Base-by-base conservation (phyloP, 2,113 vertebrate genomes). In the Sander vitreus region DNA sequence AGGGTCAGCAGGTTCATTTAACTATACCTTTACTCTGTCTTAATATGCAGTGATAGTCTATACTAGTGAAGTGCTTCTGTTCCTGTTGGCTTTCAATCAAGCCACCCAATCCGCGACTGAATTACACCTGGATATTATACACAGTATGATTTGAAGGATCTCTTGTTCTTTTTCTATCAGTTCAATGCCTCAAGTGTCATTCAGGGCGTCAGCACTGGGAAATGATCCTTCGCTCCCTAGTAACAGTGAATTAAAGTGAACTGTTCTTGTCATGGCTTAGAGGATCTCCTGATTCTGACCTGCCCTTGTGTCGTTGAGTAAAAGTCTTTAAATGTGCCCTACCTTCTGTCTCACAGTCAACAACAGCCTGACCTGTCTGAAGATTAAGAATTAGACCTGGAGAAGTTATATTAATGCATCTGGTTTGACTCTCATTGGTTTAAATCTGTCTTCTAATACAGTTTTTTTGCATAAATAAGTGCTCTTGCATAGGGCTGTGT, bases 221-320 rank as follows among this genome's bases (percentile, higher is more conserved):
- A 81, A 83, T 43, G 10, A 43, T 85, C 88, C 77, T 39, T 36
- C 15, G 77, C 72, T 81, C 45, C 92, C 80, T 88, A 73, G 91
- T 92, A 91, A 91, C 90, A 93, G 92, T 75, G 84, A 87, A 90
- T 93, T 94, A 93, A 91, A 93, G 84, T 78, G 76, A 92, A 84
- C 85, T 86, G 84, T 88, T 90, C 77, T 76, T 58, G 87, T 88
- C 72, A 13, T 25, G 78, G 88, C 87, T 90, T 88, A 89, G 62
- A 80, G 76, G 43, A 16, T 91, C 69, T 73, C 53, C 54, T 85
- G 70, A 83, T 72, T 86, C 82, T 79, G 71, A 75, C 82, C 72
- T 86, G 57, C 64, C 51, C 51, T 13, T 13, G 43, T 53, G 72
- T 80, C 25, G 6, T 67, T n/a, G 43, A 90, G 60, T 82, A 84